Percentiles rank a stretch among this genome's conserved stretches.
phyloP scores from a whole-genome alignment of 2,113 vertebrate genomes.

The Melanostigma gelatinosum region DNA sequence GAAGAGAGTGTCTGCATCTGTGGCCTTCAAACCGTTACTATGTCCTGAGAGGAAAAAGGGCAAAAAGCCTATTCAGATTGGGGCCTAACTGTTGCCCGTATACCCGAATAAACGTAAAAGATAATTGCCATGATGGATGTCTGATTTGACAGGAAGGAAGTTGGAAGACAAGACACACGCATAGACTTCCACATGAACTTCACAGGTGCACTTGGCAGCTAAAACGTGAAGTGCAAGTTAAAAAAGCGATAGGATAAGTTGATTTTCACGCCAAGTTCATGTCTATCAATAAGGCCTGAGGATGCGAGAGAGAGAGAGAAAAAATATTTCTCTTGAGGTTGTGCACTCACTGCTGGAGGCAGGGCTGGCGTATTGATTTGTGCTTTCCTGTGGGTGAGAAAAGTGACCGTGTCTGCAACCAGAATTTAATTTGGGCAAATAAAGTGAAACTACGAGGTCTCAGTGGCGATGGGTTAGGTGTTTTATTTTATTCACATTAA shows the following conservation, averaged over 20 bases:
- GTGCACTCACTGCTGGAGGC: conserved; percentile 11
- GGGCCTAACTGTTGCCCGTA: background rate
- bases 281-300: background rate
- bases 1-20: background rate
- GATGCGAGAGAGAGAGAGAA: background rate
- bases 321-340: conserved; percentile 22
- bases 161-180: background rate
- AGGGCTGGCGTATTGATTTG: conserved; percentile 26
- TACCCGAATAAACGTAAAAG: background rate
- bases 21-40: background rate
- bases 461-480: background rate
- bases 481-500: background rate
- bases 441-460: conserved; percentile 26
- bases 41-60: background rate
- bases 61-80: background rate
- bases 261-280: background rate
- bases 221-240: background rate
- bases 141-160: background rate
- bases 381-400: conserved; percentile 31
- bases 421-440: conserved; percentile 44
- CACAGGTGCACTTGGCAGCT: background rate
- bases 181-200: background rate
- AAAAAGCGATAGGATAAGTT: background rate
- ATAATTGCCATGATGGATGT: background rate
- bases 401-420: conserved; percentile 4